Base-by-base conservation (phyloP, 2,797 vertebrate genomes). In the Hybognathus amarus region DNA sequence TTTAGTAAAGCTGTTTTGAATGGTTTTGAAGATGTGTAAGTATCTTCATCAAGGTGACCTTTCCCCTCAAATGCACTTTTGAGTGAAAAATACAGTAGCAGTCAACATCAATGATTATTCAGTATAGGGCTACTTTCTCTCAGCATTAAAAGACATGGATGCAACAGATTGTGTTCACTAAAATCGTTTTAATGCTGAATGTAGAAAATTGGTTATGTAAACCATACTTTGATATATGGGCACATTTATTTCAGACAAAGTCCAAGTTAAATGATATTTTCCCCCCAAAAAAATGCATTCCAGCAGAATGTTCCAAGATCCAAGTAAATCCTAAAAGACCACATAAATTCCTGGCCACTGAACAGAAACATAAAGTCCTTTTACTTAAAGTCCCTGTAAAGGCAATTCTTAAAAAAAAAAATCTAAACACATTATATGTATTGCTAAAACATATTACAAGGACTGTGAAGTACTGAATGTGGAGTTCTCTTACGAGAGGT, bases 341-440 rank as follows among this genome's bases (percentile, higher is more conserved):
- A 91, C 91, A 92, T 87, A 84, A 82, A 90, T 92, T 93, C 90
- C 89, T 89, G 83, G 83, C 88, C 67, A 83, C 42, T 77, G 86
- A 89, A 87, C 88, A 91, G 88, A 91, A 79, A 89, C 87, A 91
- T 87, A 89, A 89, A 78, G 45, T 82, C 30, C 66, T 88, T 87
- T 88, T 84, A 82, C 78, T 83, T 40, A 79, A 30, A 30, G 30
- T 30, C 30, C 30, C 30, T 30, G 30, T 30, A 30, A 30, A 30
- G 30, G 30, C 30, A 30, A 30, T 30, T 30, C 30, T 30, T n/a
- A n/a, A n/a, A n/a, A n/a, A n/a, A n/a, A n/a, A n/a, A n/a, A n/a
- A n/a, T n/a, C n/a, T n/a, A n/a, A n/a, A n/a, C n/a, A n/a, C n/a
- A n/a, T n/a, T n/a, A n/a, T n/a, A n/a, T n/a, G n/a, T n/a, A n/a